Percentiles rank a stretch among this genome's conserved stretches.
phyloP scores from a whole-genome alignment of 2,797 vertebrate species.

The Echeneis naucrates region DNA sequence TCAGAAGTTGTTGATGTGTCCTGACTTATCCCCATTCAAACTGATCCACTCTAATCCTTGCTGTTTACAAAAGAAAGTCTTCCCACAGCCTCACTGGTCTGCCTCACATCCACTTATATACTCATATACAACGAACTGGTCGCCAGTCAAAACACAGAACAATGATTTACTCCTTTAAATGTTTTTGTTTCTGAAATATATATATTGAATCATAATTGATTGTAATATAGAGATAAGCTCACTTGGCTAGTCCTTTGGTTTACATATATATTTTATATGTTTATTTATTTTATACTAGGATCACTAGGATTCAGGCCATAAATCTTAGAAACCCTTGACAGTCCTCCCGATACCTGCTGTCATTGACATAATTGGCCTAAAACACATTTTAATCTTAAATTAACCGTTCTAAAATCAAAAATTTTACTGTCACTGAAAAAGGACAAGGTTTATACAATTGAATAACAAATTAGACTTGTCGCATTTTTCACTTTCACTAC shows the following conservation, averaged over 20 bases:
- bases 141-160: not conserved
- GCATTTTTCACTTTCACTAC: conserved; percentile 24
- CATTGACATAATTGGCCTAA: not conserved
- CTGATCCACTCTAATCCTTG: conserved; percentile 15
- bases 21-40: not conserved
- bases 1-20: conserved; percentile 28
- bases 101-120: conserved; percentile 1
- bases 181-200: too few relatives aligned
- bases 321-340: conserved; percentile 5
- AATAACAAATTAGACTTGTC: conserved; percentile 5
- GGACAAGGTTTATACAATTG: not conserved
- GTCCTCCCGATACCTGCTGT: not conserved
- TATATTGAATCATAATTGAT: too few relatives aligned
- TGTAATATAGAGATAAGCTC: not conserved
- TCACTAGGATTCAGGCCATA: conserved; percentile 1
- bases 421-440: conserved; percentile 14
- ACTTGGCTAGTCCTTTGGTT: not conserved
- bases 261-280: not conserved
- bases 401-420: too few relatives aligned
- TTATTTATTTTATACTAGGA: not conserved
- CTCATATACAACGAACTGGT: not conserved
- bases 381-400: conserved; percentile 10
- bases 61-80: conserved; percentile 19
- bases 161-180: too few relatives aligned
- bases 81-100: not conserved